Conservation (phyloP, 2,113 vertebrate species). For the Pheucticus melanocephalus region DNA sequence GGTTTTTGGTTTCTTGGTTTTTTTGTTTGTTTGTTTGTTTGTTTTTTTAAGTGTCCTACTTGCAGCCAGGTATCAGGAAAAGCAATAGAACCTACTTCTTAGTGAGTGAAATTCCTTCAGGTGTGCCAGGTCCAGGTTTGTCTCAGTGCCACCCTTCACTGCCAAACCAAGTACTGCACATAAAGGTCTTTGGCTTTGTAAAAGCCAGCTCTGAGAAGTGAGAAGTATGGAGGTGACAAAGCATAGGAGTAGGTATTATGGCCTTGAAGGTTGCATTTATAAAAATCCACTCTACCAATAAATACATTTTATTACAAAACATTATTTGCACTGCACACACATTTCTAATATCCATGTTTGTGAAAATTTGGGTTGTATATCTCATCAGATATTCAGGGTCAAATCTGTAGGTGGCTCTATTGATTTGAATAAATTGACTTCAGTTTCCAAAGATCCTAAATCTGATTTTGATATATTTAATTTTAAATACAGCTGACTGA, state of each 20-base stretch:
- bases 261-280: background rate
- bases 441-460: background rate
- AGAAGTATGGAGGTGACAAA: background rate
- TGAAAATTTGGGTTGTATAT: background rate
- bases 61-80: background rate
- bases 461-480: background rate
- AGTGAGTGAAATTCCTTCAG: background rate
- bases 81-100: background rate
- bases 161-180: background rate
- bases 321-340: background rate
- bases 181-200: background rate
- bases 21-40: too few species aligned
- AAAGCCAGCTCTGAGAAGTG: background rate
- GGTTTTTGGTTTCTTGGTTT: too few species aligned
- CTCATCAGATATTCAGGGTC: background rate
- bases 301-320: background rate
- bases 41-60: background rate
- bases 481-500: background rate
- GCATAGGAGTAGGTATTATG: background rate
- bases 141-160: background rate
- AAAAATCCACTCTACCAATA: background rate
- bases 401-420: slow-evolving; percentile 36
- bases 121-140: background rate
- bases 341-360: background rate
- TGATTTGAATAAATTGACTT: background rate